Percentiles rank a stretch among this genome's conserved stretches.
These are phyloP conservation scores for Macrosiphum euphorbiae DNA, from an alignment of 2,888 invertebrate species.

Conservation along the genomic window DNA sequence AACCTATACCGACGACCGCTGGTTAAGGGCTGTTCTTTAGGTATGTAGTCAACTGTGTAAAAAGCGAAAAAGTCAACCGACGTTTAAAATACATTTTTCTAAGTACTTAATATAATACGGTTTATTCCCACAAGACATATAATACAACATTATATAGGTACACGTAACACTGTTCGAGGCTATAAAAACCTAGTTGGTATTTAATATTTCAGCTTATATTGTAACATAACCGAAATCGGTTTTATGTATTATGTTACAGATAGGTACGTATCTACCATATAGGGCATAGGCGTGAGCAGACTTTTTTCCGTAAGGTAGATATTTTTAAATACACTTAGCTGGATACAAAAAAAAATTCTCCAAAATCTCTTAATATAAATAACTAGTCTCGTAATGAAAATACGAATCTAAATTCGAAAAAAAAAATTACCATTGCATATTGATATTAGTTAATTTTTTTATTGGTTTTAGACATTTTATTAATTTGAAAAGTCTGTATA, in stretches of 20 bases:
- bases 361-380: no score
- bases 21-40: background rate
- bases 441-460: no score
- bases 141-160: slow-evolving; percentile 2
- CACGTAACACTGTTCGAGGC: background rate
- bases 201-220: slow-evolving; percentile 17
- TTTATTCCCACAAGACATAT: slow-evolving; percentile 29
- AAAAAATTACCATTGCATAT: no score
- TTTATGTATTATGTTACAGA: background rate
- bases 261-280: background rate
- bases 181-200: background rate
- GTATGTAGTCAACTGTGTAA: slow-evolving; percentile 19
- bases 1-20: background rate
- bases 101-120: background rate
- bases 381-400: no score
- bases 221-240: background rate
- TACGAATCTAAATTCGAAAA: no score
- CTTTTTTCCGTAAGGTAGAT: no score
- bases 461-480: no score
- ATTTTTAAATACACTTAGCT: no score
- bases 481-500: no score
- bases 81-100: slow-evolving; percentile 3
- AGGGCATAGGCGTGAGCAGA: no score
- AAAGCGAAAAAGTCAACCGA: background rate
- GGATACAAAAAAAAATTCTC: no score